Conservation (phyloP, 2,888 invertebrate species). For the Amphipyra tragopoginis region DNA sequence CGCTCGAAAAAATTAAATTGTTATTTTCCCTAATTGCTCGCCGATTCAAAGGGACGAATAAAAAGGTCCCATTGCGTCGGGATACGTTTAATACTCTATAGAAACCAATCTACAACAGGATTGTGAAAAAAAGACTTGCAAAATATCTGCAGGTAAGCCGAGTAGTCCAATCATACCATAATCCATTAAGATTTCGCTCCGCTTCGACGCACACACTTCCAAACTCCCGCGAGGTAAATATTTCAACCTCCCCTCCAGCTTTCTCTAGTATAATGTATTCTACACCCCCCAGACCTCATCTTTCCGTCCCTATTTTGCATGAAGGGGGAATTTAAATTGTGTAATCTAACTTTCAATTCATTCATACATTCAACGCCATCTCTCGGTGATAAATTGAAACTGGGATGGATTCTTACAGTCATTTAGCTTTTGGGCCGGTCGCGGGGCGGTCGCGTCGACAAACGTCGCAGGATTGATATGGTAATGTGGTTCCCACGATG, state of each 20-base stretch:
- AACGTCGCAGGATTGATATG: constrained; percentile 68
- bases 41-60: constrained; percentile 64
- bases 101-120: constrained; percentile 71
- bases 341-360: constrained; percentile 90
- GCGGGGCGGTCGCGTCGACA: constrained; percentile 61
- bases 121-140: constrained; percentile 67
- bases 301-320: constrained; percentile 89
- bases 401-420: constrained; percentile 82
- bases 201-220: constrained; percentile 85
- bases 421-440: constrained; percentile 74
- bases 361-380: constrained; percentile 90
- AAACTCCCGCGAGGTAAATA: constrained; percentile 88
- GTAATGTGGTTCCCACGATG: constrained; percentile 62
- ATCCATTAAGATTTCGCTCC: constrained; percentile 88
- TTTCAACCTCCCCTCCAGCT: constrained; percentile 78
- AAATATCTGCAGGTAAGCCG: constrained; percentile 82
- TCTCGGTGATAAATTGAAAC: constrained; percentile 89
- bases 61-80: constrained; percentile 61
- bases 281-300: constrained; percentile 86
- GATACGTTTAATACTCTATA: constrained; percentile 73
- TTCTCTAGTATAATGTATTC: constrained; percentile 85
- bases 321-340: constrained; percentile 90
- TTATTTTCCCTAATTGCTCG: constrained; percentile 80
- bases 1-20: constrained; percentile 69
- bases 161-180: constrained; percentile 87